A percentile compares a stretch with the other conserved stretches of the same genome.
Conservation (phyloP, 2,113 vertebrate genomes). For the Channa maculata region DNA sequence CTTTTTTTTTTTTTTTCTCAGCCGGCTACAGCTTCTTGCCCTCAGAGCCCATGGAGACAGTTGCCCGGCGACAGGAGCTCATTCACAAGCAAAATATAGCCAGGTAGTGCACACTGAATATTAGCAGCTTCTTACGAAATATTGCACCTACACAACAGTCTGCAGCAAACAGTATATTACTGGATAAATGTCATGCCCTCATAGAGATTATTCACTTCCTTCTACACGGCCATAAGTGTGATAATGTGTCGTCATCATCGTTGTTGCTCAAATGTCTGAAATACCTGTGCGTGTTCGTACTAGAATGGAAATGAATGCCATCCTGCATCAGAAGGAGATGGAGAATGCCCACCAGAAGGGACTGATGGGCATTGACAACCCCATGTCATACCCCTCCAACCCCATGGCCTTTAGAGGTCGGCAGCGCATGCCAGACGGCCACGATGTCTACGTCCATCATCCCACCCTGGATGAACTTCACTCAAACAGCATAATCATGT, state of each 20-base stretch:
- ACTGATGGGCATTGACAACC: constrained; percentile 85
- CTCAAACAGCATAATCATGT: constrained; percentile 87
- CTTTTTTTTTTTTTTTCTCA: constrained; percentile 36
- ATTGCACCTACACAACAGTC: constrained; percentile 13
- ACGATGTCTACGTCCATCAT: constrained; percentile 88
- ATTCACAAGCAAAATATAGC: constrained; percentile 94
- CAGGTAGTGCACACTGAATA: constrained; percentile 83
- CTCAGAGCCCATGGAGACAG: constrained; percentile 90
- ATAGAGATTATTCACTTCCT: too few relatives aligned
- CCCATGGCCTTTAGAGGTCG: constrained; percentile 86
- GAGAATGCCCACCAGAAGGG: constrained; percentile 92
- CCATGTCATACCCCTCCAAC: constrained; percentile 86
- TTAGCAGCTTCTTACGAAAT: constrained; percentile 19
- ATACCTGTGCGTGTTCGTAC: constrained; percentile 12
- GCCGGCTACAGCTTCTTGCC: constrained; percentile 90
- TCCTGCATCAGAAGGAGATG: constrained; percentile 93
- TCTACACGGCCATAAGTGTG: too few relatives aligned
- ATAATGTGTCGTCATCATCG: background rate
- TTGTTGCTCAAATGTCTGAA: background rate
- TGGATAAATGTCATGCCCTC: background rate
- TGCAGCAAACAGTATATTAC: background rate
- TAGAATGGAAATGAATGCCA: constrained; percentile 94
- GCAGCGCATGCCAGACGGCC: constrained; percentile 85
- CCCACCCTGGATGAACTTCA: constrained; percentile 87
- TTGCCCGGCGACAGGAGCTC: constrained; percentile 92